Evolutionary conservation across 2,113 vertebrate genomes (phyloP), one percentile per base, ranked within the genome.

Genomic region (Amazona vittata): DNA sequence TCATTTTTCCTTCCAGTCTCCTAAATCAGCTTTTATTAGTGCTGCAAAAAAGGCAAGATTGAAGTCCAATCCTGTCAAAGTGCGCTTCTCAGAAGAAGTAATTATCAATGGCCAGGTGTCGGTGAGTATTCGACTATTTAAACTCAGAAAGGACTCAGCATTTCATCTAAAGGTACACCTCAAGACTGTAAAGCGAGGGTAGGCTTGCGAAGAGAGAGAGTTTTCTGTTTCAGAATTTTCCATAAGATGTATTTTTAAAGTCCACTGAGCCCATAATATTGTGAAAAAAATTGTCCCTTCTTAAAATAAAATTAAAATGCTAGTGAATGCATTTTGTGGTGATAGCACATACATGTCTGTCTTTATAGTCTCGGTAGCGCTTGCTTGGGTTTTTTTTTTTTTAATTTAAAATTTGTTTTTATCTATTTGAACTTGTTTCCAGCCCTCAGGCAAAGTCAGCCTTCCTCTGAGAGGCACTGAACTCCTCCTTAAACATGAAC

Each of bases 21-120:
- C 99, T 89, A 99, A 99, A 98, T 99, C 99, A 75, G 99, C 99
- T 96, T 99, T 99, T 98, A 99, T 99, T 98, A 99, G 99, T 94
- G 99, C 99, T 97, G 99, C 99, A 94, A 99, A 99, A 98, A 99
- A 99, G 97, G 99, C 99, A 97, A 99, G 99, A 97, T 99, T 99
- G 98, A 99, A 99, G 98, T 99, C 99, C 73, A 99, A 99, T 97
- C 99, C 99, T 35, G 99, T 99, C 71, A 99, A 99, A 98, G 99
- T 99, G 67, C 98, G 99, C 91, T 99, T 99, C 68, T 99, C 99
- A 4, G 99, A 99, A 97, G 99, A 99, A 97, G 99, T 99, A 96
- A 99, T 99, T 98, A 98, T 99, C 97, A 99, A 99, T 44, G 99
- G 99, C 92, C 99, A 99, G 98, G 98, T 99, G 71, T 99, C 99